These are phyloP conservation scores for Thecocarcelia acutangulata DNA, from an alignment of 2,888 invertebrate species.

Conservation along the genomic window DNA sequence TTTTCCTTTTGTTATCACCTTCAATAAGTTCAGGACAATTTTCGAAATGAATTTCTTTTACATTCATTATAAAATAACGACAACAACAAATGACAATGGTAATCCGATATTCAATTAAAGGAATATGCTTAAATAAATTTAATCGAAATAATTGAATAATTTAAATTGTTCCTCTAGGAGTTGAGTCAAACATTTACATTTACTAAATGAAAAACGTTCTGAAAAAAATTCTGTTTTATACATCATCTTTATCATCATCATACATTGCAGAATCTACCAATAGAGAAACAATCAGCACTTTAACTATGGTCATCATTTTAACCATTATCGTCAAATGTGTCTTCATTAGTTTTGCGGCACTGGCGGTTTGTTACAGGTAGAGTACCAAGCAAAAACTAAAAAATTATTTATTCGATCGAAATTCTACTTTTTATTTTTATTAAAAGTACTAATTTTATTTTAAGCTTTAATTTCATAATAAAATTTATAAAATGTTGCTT, in stretches of 20 bases:
- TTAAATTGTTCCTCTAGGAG: no score
- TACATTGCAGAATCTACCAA: conserved; percentile 86
- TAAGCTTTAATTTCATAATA: no score
- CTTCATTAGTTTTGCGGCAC: conserved; percentile 97
- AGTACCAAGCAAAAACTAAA: conserved; percentile 79
- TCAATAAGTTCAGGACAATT: conserved; percentile 32
- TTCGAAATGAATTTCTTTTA: conserved; percentile 14
- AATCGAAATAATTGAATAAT: neutral
- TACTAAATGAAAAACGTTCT: neutral
- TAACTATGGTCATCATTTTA: conserved; percentile 95
- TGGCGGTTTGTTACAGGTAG: conserved; percentile 98
- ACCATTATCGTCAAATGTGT: conserved; percentile 95
- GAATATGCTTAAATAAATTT: conserved; percentile 20
- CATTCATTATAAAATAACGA: conserved; percentile 25
- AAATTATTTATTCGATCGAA: conserved; percentile 1
- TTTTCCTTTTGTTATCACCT: conserved; percentile 15
- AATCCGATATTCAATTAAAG: conserved; percentile 66
- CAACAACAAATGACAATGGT: conserved; percentile 72
- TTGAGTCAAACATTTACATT: no score
- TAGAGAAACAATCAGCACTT: conserved; percentile 92
- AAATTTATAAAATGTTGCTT: no score
- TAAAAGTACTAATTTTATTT: neutral
- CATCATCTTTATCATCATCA: conserved; percentile 44
- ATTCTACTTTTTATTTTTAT: conserved; percentile 20
- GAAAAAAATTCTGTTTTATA: conserved; percentile 33